Base-by-base conservation (phyloP, 2,888 invertebrate species). In the Alsophila aescularia region DNA sequence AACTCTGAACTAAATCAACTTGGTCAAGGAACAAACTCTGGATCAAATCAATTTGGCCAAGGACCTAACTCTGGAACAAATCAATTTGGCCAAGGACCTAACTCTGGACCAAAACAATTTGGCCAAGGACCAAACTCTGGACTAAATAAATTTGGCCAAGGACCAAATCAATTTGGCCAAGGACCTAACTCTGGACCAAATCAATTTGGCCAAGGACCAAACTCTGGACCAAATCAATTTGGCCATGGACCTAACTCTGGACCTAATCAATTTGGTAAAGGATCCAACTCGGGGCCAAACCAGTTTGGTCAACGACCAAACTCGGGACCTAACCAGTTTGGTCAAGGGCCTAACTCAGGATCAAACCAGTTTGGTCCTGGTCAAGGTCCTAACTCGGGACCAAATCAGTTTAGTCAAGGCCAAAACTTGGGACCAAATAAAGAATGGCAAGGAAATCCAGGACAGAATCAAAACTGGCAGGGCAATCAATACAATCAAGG, bases 351-450 rank as follows among this genome's bases (percentile, higher is more conserved):
- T 15, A 43, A 21, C 2, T 21, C 9, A 2, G 34, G 43, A 12
- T 14, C 27, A 2, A 50, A 32, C n/a, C 34, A 36, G 36, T 48
- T 43, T 37, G 48, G 41, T 2, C 16, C 37, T 37, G 48, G 41
- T 2, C 16, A 27, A 8, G 36, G 42, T 0, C 29, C 10, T n/a
- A 41, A 41, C n/a, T 13, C 18, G 0, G 43, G 43, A 14, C 24
- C 29, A 16, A 50, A 34, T 8, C 13, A 39, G 15, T 47, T 41
- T 31, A 47, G 45, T 1, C 18, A 21, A n/a, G 24, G 24, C 1
- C 24, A 5, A 24, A 24, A 24, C 7, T 1, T 24, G 24, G 21
- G 64, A 14, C 49, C 45, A 43, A 18, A 64, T 45, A 58, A 57
- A n/a, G 35, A 35, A 7, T 35, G 44, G 48, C 48, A 48, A 35